These are phyloP conservation scores for Atherinomorus stipes DNA, from an alignment of 2,113 vertebrate genomes.

Conservation along the genomic window DNA sequence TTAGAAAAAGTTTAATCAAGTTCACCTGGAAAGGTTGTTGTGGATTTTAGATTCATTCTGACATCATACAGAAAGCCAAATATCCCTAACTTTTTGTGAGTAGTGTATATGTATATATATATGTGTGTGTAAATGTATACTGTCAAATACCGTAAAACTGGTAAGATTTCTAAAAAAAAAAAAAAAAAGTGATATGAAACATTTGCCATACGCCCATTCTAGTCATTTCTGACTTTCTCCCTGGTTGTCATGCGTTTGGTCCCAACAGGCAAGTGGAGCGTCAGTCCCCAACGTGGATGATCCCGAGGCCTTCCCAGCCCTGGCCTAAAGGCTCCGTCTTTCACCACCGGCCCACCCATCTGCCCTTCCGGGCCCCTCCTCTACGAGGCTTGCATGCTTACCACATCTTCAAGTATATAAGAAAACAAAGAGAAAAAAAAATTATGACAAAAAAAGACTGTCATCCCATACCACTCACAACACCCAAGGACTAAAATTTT, in stretches of 20 bases:
- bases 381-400: constrained; percentile 99
- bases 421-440: constrained; percentile 67
- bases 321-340: constrained; percentile 87
- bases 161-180: too few relatives aligned
- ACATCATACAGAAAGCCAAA: too few relatives aligned
- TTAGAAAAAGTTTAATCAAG: too few relatives aligned
- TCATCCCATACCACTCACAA: constrained; percentile 95
- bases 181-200: too few relatives aligned
- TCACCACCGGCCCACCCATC: constrained; percentile 87
- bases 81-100: too few relatives aligned
- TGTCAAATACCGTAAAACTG: too few relatives aligned
- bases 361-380: constrained; percentile 88
- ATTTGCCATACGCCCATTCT: too few relatives aligned
- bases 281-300: constrained; percentile 98
- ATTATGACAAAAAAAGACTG: constrained; percentile 83
- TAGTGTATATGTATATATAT: too few relatives aligned
- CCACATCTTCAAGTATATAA: constrained; percentile 94
- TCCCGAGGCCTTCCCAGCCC: constrained; percentile 98
- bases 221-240: not conserved
- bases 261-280: constrained; percentile 88
- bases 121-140: too few relatives aligned
- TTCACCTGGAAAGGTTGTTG: too few relatives aligned
- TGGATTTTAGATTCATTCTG: too few relatives aligned
- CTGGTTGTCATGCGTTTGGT: constrained; percentile 55
- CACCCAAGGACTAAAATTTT: constrained; percentile 96